These are phyloP conservation scores for Pongo pygmaeus DNA, from an alignment of 2,113 vertebrate species.

Conservation along the genomic window DNA sequence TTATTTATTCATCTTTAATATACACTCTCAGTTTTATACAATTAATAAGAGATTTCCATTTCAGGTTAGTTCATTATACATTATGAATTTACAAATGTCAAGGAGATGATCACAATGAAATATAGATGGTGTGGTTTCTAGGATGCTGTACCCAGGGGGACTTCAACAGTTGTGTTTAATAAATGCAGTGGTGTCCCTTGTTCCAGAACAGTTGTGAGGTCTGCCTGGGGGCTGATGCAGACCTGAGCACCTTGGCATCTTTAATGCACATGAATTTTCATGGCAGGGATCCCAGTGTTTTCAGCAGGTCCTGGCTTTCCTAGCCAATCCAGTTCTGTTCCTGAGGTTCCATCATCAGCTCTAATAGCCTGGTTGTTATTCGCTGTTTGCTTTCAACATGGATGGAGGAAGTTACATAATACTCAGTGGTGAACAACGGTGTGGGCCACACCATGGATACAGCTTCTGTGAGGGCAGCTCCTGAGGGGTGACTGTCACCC, in stretches of 20 bases:
- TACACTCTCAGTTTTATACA: background rate
- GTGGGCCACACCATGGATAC: background rate
- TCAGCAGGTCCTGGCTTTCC: background rate
- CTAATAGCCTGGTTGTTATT: too few species aligned
- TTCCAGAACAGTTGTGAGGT: background rate
- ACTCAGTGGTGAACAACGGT: accelerated
- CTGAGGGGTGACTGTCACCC: background rate
- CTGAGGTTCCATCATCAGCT: background rate
- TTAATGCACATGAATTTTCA: background rate
- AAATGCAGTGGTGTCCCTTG: background rate
- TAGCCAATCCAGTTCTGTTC: accelerated
- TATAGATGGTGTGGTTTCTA: background rate
- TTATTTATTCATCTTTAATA: background rate
- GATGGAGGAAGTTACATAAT: too few species aligned
- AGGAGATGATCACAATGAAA: background rate
- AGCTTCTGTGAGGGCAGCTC: background rate
- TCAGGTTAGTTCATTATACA: background rate
- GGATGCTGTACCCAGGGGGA: background rate
- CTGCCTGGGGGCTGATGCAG: accelerated
- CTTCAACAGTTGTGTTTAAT: background rate
- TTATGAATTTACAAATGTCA: conserved; percentile 37
- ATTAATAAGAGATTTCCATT: conserved; percentile 21
- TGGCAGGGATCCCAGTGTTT: too few species aligned
- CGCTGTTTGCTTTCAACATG: accelerated
- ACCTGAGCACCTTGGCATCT: background rate